Evolutionary conservation across 2,888 invertebrate species (phyloP), one percentile per base, ranked within the genome.

Genomic region (Eupsilia transversa): DNA sequence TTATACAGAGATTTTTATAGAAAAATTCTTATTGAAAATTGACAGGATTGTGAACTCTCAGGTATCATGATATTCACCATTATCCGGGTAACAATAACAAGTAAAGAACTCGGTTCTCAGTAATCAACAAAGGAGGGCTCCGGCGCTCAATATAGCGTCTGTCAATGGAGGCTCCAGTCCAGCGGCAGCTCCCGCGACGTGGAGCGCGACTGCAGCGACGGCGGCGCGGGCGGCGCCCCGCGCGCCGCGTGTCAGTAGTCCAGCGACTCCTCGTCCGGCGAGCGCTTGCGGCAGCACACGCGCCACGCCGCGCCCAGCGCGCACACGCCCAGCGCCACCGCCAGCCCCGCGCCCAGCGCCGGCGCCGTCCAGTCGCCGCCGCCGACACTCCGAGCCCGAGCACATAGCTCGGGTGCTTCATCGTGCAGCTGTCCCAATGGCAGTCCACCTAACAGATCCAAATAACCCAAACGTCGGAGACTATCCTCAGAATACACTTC

Each of bases 381-480:
- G 2, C 93, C 94, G 3, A 94, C 92, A 84, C 94, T 96, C 33
- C 95, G 93, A 1, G 96, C 96, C 30, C 96, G 95, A 35, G 97
- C 96, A 90, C 98, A 98, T 23, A 98, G 96, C 88, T 98, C 98
- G 0, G 97, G 97, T 0, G 98, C 97, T 91, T 98, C 98, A 91
- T 98, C 98, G 86, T 98, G 97, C 65, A 97, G 92, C 78, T 97
- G 96, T 4, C 96, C 96, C 65, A 96, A 91, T 33, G 94, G 94
- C 72, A 94, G 93, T 74, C 93, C 96, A 79, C 89, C 94, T 79
- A 95, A 89, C 77, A 93, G 95, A 85, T 96, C 97, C 72, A 96
- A 94, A 84, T 97, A 97, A 5, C 97, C 97, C 69, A 97, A 92
- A 67, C 97, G 96, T 63, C 97, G 95, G 77, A 97, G 93, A 91